Conservation (phyloP, 2,113 vertebrate genomes). For the Seriola rivoliana region DNA sequence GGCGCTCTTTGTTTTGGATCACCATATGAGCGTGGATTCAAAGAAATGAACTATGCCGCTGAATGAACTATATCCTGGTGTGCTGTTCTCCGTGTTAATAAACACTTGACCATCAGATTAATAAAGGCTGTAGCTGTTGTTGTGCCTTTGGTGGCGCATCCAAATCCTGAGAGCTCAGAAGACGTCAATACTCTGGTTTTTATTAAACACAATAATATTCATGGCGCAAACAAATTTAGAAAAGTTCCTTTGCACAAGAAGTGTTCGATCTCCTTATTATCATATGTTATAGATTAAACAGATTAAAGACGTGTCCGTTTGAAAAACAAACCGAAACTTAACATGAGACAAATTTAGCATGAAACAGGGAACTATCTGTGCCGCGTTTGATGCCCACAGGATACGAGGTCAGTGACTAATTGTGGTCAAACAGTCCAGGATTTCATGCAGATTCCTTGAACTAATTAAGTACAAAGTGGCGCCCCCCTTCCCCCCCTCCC, state of each 20-base stretch:
- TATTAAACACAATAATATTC: slow-evolving; percentile 9
- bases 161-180: not conserved
- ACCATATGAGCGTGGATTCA: not conserved
- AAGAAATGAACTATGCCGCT: slow-evolving; percentile 9
- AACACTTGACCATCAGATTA: not conserved
- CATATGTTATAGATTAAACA: not conserved
- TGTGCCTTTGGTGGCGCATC: not conserved
- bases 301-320: not conserved
- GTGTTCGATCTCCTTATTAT: not conserved
- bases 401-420: slow-evolving; percentile 45
- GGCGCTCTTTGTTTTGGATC: slow-evolving; percentile 4
- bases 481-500: not conserved
- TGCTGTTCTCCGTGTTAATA: not conserved
- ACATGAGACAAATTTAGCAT: not conserved
- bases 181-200: slow-evolving; percentile 12
- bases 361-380: slow-evolving; percentile 20
- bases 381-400: slow-evolving; percentile 44
- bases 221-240: not conserved
- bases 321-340: not conserved
- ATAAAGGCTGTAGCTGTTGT: not conserved
- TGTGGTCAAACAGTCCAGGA: slow-evolving; percentile 50
- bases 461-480: slow-evolving; percentile 67
- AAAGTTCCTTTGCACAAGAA: not conserved
- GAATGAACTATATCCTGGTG: slow-evolving; percentile 17
- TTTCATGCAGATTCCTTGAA: slow-evolving; percentile 64